These are phyloP conservation scores for Enteromius paludinosus DNA, from an alignment of 2,797 vertebrate genomes.

Conservation along the genomic window DNA sequence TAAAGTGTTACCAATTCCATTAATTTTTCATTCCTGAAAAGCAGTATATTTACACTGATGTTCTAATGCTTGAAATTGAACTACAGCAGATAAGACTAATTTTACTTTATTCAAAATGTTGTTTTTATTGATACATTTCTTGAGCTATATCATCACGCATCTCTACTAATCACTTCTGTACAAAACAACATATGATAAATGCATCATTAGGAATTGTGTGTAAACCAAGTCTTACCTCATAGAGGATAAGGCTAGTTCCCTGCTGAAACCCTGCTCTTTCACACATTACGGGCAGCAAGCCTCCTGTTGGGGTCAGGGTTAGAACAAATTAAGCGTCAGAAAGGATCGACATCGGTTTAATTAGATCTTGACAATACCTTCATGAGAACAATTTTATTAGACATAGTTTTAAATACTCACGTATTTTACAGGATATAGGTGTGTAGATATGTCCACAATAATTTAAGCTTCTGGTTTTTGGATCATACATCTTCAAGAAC, in stretches of 20 bases:
- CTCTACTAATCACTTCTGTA: not conserved
- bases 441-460: slow-evolving; percentile 99
- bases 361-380: not conserved
- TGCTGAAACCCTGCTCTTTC: slow-evolving; percentile 99
- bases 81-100: too few relatives aligned
- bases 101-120: not conserved
- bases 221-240: slow-evolving; percentile 85
- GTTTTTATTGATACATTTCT: not conserved
- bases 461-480: slow-evolving; percentile 99
- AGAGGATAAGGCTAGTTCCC: slow-evolving; percentile 99
- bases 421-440: slow-evolving; percentile 99
- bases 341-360: not conserved
- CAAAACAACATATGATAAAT: not conserved
- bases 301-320: slow-evolving; percentile 80
- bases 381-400: not conserved
- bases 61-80: too few relatives aligned
- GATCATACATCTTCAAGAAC: slow-evolving; percentile 99
- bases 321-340: not conserved
- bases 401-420: slow-evolving; percentile 78
- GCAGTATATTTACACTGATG: not conserved
- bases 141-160: not conserved
- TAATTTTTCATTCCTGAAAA: not conserved
- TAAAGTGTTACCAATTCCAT: too few relatives aligned
- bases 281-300: slow-evolving; percentile 98
- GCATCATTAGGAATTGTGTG: not conserved